Evolutionary conservation across 1,140 invertebrate species (phyloP), one percentile per base, ranked within the genome.

Genomic region (Forficula auricularia): DNA sequence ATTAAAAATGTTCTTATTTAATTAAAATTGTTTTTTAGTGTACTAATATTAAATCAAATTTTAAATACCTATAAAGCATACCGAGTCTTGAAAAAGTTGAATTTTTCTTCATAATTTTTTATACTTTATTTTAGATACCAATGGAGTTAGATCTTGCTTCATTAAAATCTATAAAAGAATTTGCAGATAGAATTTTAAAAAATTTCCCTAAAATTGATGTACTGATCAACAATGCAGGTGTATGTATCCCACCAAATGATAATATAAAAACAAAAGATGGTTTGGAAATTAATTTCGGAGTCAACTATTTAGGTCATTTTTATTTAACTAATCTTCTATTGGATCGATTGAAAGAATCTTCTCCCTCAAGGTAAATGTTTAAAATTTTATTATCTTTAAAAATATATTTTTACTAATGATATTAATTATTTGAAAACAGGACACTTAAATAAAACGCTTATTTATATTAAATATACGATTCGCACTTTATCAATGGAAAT

Each of bases 291-390:
- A 77, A 85, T 57, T 75, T 85, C 58, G 80, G 76, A 10, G 73
- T 79, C 0, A 85, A 85, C 62, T 75, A 86, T 53, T 63, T 86
- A 30, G 80, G 79, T n/a, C 86, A 89, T 54, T 90, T 88, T 56
- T 61, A 86, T n/a, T 59, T 92, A 2, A 90, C 83, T 1, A 73
- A 81, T 58, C 63, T 86, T 13, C 63, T 92, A 8, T 50, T 84
- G 19, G 38, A 37, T n/a, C 15, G 38, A 31, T 32, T 45, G 38
- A 39, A 40, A 30, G 44, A 45, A 3, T 40, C 38, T 14, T n/a
- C 39, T n/a, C 38, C 44, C 12, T 34, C 27, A 27, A 45, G 44
- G 44, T 45, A 32, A n/a, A n/a, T n/a, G n/a, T n/a, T n/a, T n/a
- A n/a, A n/a, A n/a, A n/a, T n/a, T n/a, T n/a, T n/a, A n/a, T n/a